Percentiles rank a stretch among this genome's conserved stretches.
Conservation (phyloP, 2,113 vertebrate genomes). For the Petaurus breviceps region DNA sequence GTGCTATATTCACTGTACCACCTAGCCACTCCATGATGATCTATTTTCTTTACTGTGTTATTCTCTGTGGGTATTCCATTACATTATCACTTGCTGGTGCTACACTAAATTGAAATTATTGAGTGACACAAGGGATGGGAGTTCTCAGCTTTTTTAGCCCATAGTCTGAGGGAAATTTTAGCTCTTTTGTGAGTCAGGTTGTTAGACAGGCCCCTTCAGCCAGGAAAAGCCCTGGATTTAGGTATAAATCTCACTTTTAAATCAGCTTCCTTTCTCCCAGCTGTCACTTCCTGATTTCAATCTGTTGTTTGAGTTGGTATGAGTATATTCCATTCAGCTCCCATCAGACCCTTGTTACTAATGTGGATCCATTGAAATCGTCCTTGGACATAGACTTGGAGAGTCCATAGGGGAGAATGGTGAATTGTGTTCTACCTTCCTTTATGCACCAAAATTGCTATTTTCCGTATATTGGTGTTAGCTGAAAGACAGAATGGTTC, state of each 20-base stretch:
- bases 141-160: background rate
- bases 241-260: background rate
- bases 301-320: background rate
- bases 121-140: background rate
- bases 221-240: background rate
- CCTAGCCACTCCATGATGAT: too few species aligned
- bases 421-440: background rate
- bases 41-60: background rate
- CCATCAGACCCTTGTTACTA: background rate
- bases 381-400: background rate
- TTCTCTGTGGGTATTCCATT: background rate
- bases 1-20: too few species aligned
- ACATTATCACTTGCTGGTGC: background rate
- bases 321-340: background rate
- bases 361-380: background rate
- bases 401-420: background rate
- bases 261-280: background rate
- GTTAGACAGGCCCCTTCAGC: background rate
- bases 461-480: background rate
- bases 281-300: background rate
- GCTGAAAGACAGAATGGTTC: background rate
- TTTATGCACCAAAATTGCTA: background rate
- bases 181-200: background rate
- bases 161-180: background rate
- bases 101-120: background rate